Percentiles rank a stretch among this genome's conserved stretches.
phyloP scores from a whole-genome alignment of 2,888 invertebrate species.

The Odontothrips loti region DNA sequence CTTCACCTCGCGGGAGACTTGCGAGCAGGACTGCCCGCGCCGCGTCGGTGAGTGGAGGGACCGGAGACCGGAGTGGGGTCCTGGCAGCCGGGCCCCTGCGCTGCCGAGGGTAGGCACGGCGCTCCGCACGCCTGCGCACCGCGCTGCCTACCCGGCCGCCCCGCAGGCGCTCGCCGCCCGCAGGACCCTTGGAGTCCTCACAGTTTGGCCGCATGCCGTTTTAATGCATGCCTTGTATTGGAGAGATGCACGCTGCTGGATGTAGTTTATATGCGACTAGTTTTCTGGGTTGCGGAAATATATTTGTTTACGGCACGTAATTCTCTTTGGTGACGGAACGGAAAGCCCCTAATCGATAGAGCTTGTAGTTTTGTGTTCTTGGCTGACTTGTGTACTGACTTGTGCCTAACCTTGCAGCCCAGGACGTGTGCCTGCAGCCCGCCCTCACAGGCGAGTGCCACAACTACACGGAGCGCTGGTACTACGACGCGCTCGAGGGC shows the following conservation, averaged over 20 bases:
- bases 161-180: background rate
- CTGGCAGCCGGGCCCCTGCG: background rate
- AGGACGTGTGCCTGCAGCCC: constrained; percentile 69
- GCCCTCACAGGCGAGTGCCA: constrained; percentile 72
- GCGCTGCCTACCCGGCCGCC: background rate
- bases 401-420: constrained; percentile 49
- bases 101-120: background rate
- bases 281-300: no score
- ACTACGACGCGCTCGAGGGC: constrained; percentile 70
- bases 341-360: no score
- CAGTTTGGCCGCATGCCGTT: no score
- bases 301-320: no score
- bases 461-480: constrained; percentile 72
- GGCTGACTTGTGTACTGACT: no score
- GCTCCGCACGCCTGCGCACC: background rate
- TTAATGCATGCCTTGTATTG: no score
- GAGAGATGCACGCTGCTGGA: no score
- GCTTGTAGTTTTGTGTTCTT: no score
- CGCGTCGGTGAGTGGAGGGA: constrained; percentile 64
- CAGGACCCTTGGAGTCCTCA: background rate
- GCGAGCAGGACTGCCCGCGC: constrained; percentile 72
- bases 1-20: constrained; percentile 68
- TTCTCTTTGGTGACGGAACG: no score
- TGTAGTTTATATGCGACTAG: no score
- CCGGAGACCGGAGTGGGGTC: background rate